A percentile compares a stretch with the other conserved stretches of the same genome.
These are phyloP conservation scores for Bos indicus DNA, from an alignment of 2,113 vertebrate species.

Conservation along the genomic window DNA sequence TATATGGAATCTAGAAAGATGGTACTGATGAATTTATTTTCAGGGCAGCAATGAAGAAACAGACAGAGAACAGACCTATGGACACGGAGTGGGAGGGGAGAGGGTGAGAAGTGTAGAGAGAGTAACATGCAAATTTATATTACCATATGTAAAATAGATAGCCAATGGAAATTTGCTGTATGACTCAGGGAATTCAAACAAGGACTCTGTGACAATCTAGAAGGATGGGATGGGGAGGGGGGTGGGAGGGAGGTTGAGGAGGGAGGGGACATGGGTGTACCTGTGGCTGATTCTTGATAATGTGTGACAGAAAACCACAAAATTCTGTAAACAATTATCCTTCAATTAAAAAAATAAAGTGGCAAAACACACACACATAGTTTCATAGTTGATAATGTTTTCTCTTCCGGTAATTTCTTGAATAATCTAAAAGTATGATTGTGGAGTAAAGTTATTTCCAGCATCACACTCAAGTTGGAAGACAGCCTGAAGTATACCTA, in stretches of 20 bases:
- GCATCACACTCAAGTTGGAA: neutral
- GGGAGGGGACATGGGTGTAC: neutral
- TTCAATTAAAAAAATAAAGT: neutral
- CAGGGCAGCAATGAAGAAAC: neutral
- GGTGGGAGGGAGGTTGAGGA: neutral
- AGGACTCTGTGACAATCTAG: neutral
- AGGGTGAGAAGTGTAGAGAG: neutral
- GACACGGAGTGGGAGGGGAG: neutral
- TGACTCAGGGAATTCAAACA: neutral
- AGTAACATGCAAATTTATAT: neutral
- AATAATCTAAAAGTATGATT: neutral
- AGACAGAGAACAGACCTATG: neutral
- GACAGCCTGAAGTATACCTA: neutral
- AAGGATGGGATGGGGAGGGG: neutral
- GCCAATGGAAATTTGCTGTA: neutral
- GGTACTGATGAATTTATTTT: neutral
- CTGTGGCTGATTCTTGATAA: neutral
- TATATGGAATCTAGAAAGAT: neutral
- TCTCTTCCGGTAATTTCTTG: neutral
- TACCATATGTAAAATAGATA: neutral
- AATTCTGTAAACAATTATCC: neutral
- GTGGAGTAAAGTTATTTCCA: neutral
- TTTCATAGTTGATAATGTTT: neutral
- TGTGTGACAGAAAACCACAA: neutral
- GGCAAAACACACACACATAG: neutral